Conservation (phyloP, 2,888 invertebrate genomes). For the Lepidocyrtinus sp. region DNA sequence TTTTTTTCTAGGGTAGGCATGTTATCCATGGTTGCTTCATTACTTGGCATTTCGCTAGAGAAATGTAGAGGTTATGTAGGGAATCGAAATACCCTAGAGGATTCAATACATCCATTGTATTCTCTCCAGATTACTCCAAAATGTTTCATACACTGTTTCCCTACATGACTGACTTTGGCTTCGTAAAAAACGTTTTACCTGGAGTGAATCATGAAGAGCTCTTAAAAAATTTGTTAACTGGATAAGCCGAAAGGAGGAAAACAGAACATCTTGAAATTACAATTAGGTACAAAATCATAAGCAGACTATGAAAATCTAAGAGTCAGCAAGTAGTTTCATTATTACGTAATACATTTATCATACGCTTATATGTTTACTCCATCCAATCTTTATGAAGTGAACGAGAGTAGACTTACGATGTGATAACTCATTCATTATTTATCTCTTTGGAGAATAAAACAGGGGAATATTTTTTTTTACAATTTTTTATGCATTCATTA, state of each 20-base stretch:
- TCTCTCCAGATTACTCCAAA: slow-evolving; percentile 42
- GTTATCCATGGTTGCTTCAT: slow-evolving; percentile 15
- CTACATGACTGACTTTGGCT: no score
- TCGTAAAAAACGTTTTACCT: no score
- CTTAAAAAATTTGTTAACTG: no score
- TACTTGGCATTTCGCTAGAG: slow-evolving; percentile 10
- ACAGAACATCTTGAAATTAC: no score
- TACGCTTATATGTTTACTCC: slow-evolving; percentile 1
- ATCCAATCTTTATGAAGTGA: slow-evolving; percentile 11
- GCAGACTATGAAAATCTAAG: no score
- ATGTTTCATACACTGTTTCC: slow-evolving; percentile 40
- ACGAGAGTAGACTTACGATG: slow-evolving; percentile 30
- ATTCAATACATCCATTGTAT: slow-evolving; percentile 42
- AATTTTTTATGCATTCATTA: slow-evolving; percentile 27
- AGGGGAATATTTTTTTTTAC: slow-evolving; percentile 27
- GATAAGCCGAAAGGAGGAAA: no score
- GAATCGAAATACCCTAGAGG: slow-evolving; percentile 1
- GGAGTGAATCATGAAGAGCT: no score
- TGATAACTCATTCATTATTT: slow-evolving; percentile 70
- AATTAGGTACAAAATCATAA: no score
- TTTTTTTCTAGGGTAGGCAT: no score
- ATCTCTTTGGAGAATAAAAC: slow-evolving; percentile 45
- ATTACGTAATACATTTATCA: neutral
- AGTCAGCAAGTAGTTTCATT: slow-evolving; percentile 10
- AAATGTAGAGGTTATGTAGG: neutral